Evolutionary conservation across 2,113 vertebrate genomes (phyloP), one percentile per base, ranked within the genome.

Genomic region (Urocitellus parryii): DNA sequence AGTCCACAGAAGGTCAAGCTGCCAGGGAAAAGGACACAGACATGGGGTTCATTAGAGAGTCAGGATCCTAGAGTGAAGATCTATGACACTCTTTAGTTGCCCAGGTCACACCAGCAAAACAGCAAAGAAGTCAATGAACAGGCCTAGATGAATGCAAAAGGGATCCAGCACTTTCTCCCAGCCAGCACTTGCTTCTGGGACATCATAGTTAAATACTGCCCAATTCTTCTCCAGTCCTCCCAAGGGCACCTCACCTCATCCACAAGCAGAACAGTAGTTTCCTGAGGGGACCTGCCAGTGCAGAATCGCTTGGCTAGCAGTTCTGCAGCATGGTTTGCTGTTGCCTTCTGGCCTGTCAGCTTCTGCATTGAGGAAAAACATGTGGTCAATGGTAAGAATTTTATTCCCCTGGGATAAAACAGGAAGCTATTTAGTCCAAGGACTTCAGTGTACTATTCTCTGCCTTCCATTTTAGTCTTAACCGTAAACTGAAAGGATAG

Each of bases 1-100:
- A 37, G 99, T 99, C 99, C 99, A 99, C 45, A 99, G 94, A 86
- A 99, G 99, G 96, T 99, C 99, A 61, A 99, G 98, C 99, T 99
- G 91, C 94, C 90, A 51, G 83, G 74, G 74, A 95, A 82, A 68
- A 4, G n/a, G 42, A 39, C 0, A 80, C 25, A 80, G 5, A 81
- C 2, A 3, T 4, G 56, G 37, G 18, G 56, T 91, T 10, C 65
- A 29, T 34, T 42, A 17, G 20, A 0, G 18, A 61, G 73, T 37
- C 12, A 20, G 65, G 10, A 16, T 14, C 32, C 45, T n/a, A 20
- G 14, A 67, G 32, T 8, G 68, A 82, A 81, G 73, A 32, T 39
- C 5, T 13, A 3, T 27, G 16, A 68, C 2, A 32, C n/a, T 20
- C 25, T 29, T 72, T 11, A 76, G 1, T 39, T 58, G 56, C 73